Evolutionary conservation across 2,888 invertebrate species (phyloP).

Genomic region (Iphiclides podalirius): DNA sequence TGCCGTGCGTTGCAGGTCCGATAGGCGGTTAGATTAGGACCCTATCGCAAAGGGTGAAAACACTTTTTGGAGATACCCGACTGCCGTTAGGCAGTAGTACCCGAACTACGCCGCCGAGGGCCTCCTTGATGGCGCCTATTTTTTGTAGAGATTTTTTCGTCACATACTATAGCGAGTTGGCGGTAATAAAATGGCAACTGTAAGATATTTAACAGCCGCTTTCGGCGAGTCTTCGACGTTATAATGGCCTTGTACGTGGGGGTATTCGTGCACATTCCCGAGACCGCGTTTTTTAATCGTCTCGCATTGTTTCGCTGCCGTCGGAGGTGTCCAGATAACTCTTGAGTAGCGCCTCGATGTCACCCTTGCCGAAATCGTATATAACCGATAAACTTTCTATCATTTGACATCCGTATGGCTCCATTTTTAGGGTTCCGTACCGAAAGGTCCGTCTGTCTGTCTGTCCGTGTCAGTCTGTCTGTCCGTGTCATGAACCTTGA

Average conservation of each 20-base stretch:
- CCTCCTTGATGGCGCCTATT: constrained; percentile 73
- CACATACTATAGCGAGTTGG: constrained; percentile 66
- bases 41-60: constrained; percentile 4
- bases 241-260: constrained; percentile 48
- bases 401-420: not conserved
- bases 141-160: constrained; percentile 70
- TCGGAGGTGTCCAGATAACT: too few species aligned
- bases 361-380: too few species aligned
- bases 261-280: constrained; percentile 37
- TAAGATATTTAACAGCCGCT: constrained; percentile 68
- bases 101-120: constrained; percentile 35
- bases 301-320: not conserved
- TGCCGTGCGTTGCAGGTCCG: constrained; percentile 35
- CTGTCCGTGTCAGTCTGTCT: too few species aligned
- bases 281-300: constrained; percentile 29
- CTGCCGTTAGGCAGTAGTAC: constrained; percentile 1
- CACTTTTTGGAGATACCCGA: not conserved
- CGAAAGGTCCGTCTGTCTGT: too few species aligned
- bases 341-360: too few species aligned
- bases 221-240: constrained; percentile 54
- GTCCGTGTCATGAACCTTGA: too few species aligned
- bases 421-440: too few species aligned
- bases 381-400: not conserved
- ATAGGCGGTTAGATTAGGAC: not conserved
- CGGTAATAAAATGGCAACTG: constrained; percentile 73